Percentiles rank a stretch among this genome's conserved stretches.
Evolutionary conservation across 1,140 invertebrate species (phyloP).

Genomic region (Drosophila tropicalis): DNA sequence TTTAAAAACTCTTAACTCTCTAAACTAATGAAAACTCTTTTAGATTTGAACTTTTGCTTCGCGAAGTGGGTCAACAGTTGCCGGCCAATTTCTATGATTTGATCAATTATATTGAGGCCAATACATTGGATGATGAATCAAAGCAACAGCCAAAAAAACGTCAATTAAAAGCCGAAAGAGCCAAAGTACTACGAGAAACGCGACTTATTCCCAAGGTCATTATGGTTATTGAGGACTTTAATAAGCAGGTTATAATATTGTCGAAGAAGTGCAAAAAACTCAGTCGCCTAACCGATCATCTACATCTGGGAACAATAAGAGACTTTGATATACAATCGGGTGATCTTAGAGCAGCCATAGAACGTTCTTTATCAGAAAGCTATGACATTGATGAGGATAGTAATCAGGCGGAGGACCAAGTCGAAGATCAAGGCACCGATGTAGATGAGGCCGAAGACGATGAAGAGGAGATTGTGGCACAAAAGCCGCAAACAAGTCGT

Average conservation of each 20-base stretch:
- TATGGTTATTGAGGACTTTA: constrained; percentile 86
- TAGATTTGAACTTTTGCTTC: constrained; percentile 85
- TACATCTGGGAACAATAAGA: constrained; percentile 85
- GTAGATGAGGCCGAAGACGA: constrained; percentile 8
- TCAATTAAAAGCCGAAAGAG: constrained; percentile 83
- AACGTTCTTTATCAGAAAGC: constrained; percentile 74
- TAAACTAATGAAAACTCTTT: neutral
- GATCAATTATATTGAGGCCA: constrained; percentile 85
- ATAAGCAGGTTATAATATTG: constrained; percentile 85
- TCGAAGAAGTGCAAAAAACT: constrained; percentile 86
- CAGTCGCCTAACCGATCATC: constrained; percentile 84
- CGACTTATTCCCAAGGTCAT: constrained; percentile 85
- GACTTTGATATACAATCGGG: constrained; percentile 85
- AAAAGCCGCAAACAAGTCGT: constrained; percentile 31
- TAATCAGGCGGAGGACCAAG: constrained; percentile 31
- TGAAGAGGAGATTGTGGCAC: constrained; percentile 22
- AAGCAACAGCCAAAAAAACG: constrained; percentile 53
- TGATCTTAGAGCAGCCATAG: constrained; percentile 83
- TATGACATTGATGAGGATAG: constrained; percentile 59
- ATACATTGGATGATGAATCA: constrained; percentile 69
- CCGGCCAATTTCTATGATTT: constrained; percentile 85
- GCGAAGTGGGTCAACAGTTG: constrained; percentile 85
- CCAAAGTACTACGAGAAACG: constrained; percentile 86
- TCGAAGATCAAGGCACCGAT: constrained; percentile 18
- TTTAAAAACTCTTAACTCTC: neutral